Conservation (phyloP, 2,888 invertebrate species). For the Crematogaster levior region DNA sequence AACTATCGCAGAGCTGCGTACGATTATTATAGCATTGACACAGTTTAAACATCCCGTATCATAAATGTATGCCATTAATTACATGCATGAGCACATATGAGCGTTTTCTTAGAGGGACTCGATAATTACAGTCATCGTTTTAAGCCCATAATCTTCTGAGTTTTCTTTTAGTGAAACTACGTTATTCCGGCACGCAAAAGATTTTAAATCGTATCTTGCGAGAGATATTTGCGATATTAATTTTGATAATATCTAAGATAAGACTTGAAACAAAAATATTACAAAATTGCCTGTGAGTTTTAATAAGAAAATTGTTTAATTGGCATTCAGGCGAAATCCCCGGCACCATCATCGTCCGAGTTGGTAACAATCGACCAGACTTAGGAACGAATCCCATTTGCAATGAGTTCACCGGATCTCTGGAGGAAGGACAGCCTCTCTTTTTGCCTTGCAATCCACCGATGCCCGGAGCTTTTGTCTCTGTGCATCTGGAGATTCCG, state of each 20-base stretch:
- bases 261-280: not conserved
- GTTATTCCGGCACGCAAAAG: not conserved
- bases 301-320: not conserved
- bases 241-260: not conserved
- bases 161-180: conserved; percentile 19
- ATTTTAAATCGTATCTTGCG: not conserved
- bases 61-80: conserved; percentile 34
- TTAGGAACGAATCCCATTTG: conserved; percentile 96
- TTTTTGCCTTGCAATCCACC: conserved; percentile 97
- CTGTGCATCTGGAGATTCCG: conserved; percentile 93
- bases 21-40: conserved; percentile 35
- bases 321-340: conserved; percentile 89
- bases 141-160: not conserved
- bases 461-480: conserved; percentile 97
- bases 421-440: conserved; percentile 96
- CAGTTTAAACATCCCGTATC: conserved; percentile 2
- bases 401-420: conserved; percentile 94
- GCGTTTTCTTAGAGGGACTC: not conserved
- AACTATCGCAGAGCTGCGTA: not conserved
- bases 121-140: conserved; percentile 8
- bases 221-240: not conserved
- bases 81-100: not conserved
- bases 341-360: conserved; percentile 95
- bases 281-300: not conserved
- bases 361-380: conserved; percentile 97